These are phyloP conservation scores for Bombyx mori DNA, from an alignment of 1,140 invertebrate species.

Conservation along the genomic window DNA sequence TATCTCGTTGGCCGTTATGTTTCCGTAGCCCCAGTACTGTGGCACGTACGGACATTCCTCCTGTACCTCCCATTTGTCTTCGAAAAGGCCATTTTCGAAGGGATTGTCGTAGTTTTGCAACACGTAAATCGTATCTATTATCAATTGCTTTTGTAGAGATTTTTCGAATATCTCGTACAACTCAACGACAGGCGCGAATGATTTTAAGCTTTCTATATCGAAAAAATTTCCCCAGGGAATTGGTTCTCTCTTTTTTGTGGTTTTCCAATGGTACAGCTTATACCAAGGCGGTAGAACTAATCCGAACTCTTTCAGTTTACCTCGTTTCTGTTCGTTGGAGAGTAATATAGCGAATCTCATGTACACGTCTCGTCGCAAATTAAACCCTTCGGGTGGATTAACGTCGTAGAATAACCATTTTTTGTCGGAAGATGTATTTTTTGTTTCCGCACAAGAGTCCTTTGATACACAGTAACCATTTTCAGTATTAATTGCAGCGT, in stretches of 20 bases:
- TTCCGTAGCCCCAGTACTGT: slow-evolving; percentile 69
- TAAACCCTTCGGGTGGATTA: slow-evolving; percentile 96
- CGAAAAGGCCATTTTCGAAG: slow-evolving; percentile 85
- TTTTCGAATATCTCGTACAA: slow-evolving; percentile 82
- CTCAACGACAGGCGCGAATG: slow-evolving; percentile 90
- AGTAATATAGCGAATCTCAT: slow-evolving; percentile 90
- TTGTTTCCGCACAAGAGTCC: slow-evolving; percentile 13
- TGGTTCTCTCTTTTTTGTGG: slow-evolving; percentile 68
- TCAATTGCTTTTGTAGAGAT: slow-evolving; percentile 37
- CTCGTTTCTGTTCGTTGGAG: slow-evolving; percentile 72
- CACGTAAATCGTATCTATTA: slow-evolving; percentile 84
- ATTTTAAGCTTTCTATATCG: slow-evolving; percentile 83
- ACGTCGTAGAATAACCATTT: slow-evolving; percentile 87
- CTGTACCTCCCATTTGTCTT: slow-evolving; percentile 83
- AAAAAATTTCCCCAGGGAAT: slow-evolving; percentile 90
- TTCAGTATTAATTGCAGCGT: slow-evolving; percentile 13
- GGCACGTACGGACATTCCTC: slow-evolving; percentile 62
- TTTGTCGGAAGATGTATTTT: slow-evolving; percentile 1
- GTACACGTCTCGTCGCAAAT: slow-evolving; percentile 95
- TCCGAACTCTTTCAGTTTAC: slow-evolving; percentile 66
- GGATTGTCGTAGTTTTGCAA: slow-evolving; percentile 91
- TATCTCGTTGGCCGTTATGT: slow-evolving; percentile 77
- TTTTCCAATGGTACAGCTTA: slow-evolving; percentile 91
- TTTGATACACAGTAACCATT: slow-evolving; percentile 22
- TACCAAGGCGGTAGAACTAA: slow-evolving; percentile 93